phyloP scores from a whole-genome alignment of 2,797 vertebrate genomes.

The Danio choprae region DNA sequence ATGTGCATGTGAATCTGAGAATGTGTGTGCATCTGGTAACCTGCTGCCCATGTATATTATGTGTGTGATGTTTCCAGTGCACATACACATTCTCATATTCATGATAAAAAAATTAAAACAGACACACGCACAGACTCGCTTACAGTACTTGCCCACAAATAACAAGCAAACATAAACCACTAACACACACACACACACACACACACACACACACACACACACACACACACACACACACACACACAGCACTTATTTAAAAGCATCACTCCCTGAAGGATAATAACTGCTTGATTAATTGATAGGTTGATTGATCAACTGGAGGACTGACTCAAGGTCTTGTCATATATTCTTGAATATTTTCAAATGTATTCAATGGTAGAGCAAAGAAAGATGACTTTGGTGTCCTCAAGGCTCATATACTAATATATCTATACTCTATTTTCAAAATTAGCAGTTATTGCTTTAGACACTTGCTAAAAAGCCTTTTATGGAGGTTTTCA shows the following conservation, averaged over 20 bases:
- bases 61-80: too few relatives aligned
- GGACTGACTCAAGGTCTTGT: neutral
- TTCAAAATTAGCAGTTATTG: neutral
- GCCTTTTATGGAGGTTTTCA: slow-evolving; percentile 1
- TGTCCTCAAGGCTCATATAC: neutral
- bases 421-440: neutral
- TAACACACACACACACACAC: slow-evolving; percentile 23
- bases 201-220: slow-evolving; percentile 48
- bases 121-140: neutral
- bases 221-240: neutral
- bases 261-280: neutral
- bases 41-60: too few relatives aligned
- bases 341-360: neutral
- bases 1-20: too few relatives aligned
- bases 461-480: neutral
- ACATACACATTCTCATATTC: too few relatives aligned
- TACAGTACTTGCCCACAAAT: neutral
- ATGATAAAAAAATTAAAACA: neutral
- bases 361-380: neutral
- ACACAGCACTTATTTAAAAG: slow-evolving; percentile 9
- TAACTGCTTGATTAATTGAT: neutral
- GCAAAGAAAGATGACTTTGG: neutral
- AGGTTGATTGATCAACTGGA: neutral
- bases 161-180: too few relatives aligned
- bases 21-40: too few relatives aligned